Conservation (phyloP, 2,113 vertebrate species). For the Eleginops maclovinus region DNA sequence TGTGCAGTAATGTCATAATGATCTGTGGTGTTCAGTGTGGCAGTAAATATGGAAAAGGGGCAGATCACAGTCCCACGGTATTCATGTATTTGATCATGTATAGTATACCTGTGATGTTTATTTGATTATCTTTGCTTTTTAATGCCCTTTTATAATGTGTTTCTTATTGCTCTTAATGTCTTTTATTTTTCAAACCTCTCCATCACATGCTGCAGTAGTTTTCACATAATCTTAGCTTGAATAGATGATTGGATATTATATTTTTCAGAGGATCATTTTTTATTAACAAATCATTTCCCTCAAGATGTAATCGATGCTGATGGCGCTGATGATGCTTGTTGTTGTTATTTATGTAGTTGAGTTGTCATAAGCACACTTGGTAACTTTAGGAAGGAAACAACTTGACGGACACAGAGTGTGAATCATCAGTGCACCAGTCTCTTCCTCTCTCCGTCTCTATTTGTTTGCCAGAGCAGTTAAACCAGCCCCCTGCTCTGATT, state of each 20-base stretch:
- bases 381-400: conserved; percentile 13
- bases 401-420: conserved; percentile 29
- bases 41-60: too few species aligned
- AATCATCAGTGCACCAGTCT: conserved; percentile 26
- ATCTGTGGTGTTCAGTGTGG: too few species aligned
- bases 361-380: background rate
- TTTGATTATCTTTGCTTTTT: too few species aligned
- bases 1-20: too few species aligned
- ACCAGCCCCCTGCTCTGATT: conserved; percentile 65
- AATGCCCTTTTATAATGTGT: too few species aligned
- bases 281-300: background rate
- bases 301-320: background rate
- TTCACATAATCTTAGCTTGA: background rate
- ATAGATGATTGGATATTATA: background rate
- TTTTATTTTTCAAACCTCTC: too few species aligned
- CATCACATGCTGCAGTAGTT: background rate
- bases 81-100: too few species aligned
- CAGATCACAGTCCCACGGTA: too few species aligned
- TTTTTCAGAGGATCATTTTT: background rate
- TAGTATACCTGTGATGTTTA: too few species aligned
- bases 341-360: background rate
- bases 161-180: too few species aligned
- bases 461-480: conserved; percentile 36
- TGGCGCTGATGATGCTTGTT: background rate
- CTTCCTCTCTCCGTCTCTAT: conserved; percentile 34